phyloP scores from a whole-genome alignment of 2,113 vertebrate species.

The Todiramphus saurophagus region DNA sequence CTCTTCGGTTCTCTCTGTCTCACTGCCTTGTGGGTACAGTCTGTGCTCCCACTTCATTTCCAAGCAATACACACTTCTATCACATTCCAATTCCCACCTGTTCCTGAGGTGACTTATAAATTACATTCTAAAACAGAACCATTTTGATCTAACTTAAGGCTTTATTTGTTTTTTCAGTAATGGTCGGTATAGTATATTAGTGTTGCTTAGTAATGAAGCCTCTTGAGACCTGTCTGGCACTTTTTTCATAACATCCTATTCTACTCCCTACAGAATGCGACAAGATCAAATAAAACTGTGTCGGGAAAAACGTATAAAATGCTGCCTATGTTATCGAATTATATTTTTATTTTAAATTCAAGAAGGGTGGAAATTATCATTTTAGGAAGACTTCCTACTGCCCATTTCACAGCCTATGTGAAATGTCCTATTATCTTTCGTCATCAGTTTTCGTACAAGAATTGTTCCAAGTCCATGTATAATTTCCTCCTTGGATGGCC shows the following conservation, averaged over 20 bases:
- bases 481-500: neutral
- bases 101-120: slow-evolving; percentile 8
- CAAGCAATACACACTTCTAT: neutral
- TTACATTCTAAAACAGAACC: neutral
- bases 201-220: slow-evolving; percentile 53
- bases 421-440: neutral
- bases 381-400: neutral
- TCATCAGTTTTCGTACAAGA: neutral
- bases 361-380: neutral
- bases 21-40: neutral
- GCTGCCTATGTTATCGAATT: neutral
- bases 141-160: neutral
- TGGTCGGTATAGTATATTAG: slow-evolving; percentile 18
- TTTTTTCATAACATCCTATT: slow-evolving; percentile 44
- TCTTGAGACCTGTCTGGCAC: neutral
- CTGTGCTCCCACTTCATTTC: slow-evolving; percentile 16
- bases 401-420: neutral
- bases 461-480: neutral
- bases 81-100: slow-evolving; percentile 11
- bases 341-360: neutral
- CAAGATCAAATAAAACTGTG: slow-evolving; percentile 1
- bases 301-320: neutral
- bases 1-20: neutral
- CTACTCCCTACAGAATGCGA: neutral
- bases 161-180: neutral